These are phyloP conservation scores for Cotesia chilonis DNA, from an alignment of 1,140 invertebrate genomes.

Conservation along the genomic window DNA sequence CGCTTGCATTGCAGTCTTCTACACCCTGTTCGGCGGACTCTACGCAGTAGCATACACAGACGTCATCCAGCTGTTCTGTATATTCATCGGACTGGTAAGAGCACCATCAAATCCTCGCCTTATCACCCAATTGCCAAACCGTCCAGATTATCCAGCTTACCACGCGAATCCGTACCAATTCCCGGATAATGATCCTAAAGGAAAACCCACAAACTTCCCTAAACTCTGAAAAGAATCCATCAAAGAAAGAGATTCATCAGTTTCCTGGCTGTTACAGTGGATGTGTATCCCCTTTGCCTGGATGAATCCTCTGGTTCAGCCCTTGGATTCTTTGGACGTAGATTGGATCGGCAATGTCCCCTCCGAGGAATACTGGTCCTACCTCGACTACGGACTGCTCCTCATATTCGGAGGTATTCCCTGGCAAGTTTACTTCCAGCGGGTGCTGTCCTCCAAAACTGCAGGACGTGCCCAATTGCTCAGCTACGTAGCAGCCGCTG, in stretches of 20 bases:
- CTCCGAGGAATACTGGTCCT: conserved; percentile 79
- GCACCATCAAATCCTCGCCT: too few relatives aligned
- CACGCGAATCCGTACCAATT: conserved; percentile 6
- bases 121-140: background rate
- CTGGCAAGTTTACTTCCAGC: conserved; percentile 98
- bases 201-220: conserved; percentile 3
- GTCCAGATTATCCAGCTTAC: background rate
- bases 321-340: conserved; percentile 81
- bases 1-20: conserved; percentile 94
- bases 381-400: conserved; percentile 90
- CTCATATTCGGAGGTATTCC: conserved; percentile 97
- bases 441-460: conserved; percentile 94
- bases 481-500: conserved; percentile 95
- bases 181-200: background rate
- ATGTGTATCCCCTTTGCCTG: conserved; percentile 97
- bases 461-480: conserved; percentile 91
- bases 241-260: background rate
- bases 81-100: conserved; percentile 91
- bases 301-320: conserved; percentile 82
- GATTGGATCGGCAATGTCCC: conserved; percentile 90
- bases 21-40: conserved; percentile 96
- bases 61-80: conserved; percentile 98
- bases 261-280: conserved; percentile 71
- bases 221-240: conserved; percentile 12
- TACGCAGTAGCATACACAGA: conserved; percentile 99